Base-by-base conservation (phyloP, 2,888 invertebrate species). In the Gymnoscelis rufifasciata region DNA sequence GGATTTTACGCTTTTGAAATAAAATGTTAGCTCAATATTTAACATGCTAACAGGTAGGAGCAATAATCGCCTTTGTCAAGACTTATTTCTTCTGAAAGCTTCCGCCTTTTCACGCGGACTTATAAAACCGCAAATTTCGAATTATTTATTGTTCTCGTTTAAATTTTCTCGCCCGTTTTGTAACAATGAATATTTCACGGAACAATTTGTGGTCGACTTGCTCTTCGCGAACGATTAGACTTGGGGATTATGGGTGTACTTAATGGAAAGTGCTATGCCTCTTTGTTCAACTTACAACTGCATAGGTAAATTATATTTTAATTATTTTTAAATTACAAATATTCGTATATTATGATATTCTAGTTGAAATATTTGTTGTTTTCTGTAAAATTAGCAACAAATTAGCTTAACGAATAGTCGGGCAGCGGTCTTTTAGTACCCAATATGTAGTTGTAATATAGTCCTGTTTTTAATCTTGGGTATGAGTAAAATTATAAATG, bases 1-100 rank as follows among this genome's bases (percentile, higher is more conserved):
- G 38, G 42, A 39, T 46, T 30, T 33, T 27, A 14, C 29, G 28
- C 31, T 28, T 10, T n/a, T 41, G 35, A 39, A 51, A 48, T 39
- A 53, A 47, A 51, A 50, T 48, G 44, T 38, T 45, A 46, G 35
- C 45, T 46, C 38, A 43, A 45, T 56, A 72, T 71, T 71, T 64
- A 73, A 69, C 64, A 61, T 64, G 74, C 38, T 71, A 68, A 68
- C 66, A 68, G 65, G 68, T 66, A 54, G 38, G 68, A 70, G 62
- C 65, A 68, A 69, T 78, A 83, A 83, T 83, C 81, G 77, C 72
- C 76, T 81, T 83, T 79, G 74, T 76, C 65, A 71, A 73, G 75
- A 73, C 78, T 80, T 80, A 78, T 74, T 75, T 78, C 72, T 58
- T 61, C 65, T 76, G 71, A 79, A 80, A 83, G 83, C 82, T 73